Conservation (phyloP, 2,797 vertebrate genomes). For the Centropyge bicolor region DNA sequence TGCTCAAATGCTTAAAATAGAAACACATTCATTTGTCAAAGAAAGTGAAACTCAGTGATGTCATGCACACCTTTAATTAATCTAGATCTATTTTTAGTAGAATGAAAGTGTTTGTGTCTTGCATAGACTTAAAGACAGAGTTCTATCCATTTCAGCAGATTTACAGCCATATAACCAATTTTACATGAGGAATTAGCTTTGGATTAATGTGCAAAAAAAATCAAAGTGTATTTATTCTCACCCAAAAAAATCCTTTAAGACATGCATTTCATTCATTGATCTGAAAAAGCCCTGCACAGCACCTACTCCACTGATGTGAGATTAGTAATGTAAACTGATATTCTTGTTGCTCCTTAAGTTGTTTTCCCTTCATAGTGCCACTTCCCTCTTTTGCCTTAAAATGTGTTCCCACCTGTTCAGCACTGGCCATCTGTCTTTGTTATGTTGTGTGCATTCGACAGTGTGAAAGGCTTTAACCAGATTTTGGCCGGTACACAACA, state of each 20-base stretch:
- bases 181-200: background rate
- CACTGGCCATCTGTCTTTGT: conserved; percentile 77
- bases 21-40: conserved; percentile 30
- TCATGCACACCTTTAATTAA: conserved; percentile 29
- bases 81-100: conserved; percentile 45
- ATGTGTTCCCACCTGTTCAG: conserved; percentile 78
- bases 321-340: conserved; percentile 57
- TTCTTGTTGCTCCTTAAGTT: conserved; percentile 43
- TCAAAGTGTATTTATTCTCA: background rate
- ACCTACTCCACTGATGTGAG: conserved; percentile 23
- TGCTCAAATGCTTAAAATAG: conserved; percentile 56
- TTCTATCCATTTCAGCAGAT: conserved; percentile 3
- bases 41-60: conserved; percentile 1
- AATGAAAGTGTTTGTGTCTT: conserved; percentile 3
- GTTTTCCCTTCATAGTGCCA: conserved; percentile 44
- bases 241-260: background rate
- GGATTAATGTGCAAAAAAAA: conserved; percentile 14
- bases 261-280: conserved; percentile 10
- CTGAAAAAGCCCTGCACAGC: background rate
- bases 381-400: conserved; percentile 62
- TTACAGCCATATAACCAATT: background rate
- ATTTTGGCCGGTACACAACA: conserved; percentile 47
- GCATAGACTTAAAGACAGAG: background rate
- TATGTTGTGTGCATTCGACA: conserved; percentile 54
- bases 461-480: conserved; percentile 67